These are phyloP conservation scores for Helobdella robusta DNA, from an alignment of 2,888 invertebrate genomes.

Conservation along the genomic window DNA sequence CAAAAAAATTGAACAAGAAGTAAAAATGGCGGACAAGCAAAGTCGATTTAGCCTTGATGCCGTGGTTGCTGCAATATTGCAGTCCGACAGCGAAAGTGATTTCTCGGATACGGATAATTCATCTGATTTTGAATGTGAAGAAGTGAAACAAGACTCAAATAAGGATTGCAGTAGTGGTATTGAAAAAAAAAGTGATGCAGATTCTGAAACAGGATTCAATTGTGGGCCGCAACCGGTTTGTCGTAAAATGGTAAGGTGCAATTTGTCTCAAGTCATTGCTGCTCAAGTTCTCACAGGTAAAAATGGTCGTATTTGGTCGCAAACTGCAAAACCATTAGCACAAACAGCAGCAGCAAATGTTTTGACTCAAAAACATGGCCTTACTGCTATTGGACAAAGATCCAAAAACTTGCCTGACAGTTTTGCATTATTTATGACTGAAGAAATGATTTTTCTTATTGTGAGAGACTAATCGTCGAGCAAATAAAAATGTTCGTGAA, in stretches of 20 bases:
- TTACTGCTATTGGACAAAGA: slow-evolving; percentile 3
- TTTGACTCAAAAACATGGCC: not conserved
- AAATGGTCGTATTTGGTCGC: not conserved
- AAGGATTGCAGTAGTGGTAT: too few relatives aligned
- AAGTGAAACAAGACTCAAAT: too few relatives aligned
- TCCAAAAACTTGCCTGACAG: not conserved
- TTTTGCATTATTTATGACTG: not conserved
- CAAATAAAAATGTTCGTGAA: not conserved
- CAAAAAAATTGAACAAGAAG: too few relatives aligned
- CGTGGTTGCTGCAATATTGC: too few relatives aligned
- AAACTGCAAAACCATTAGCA: slow-evolving; percentile 1
- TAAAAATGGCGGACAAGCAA: too few relatives aligned
- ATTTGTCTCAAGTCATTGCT: not conserved
- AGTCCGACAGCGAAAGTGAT: too few relatives aligned
- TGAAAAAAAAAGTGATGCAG: too few relatives aligned
- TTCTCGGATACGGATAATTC: too few relatives aligned
- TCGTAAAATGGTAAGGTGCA: not conserved
- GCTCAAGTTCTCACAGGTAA: not conserved
- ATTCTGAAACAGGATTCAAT: too few relatives aligned
- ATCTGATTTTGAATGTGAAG: too few relatives aligned
- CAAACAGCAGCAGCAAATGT: slow-evolving; percentile 4
- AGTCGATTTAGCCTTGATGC: too few relatives aligned
- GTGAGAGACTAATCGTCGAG: slow-evolving; percentile 4
- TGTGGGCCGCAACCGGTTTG: too few relatives aligned
- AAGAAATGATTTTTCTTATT: not conserved